phyloP scores from a whole-genome alignment of 2,797 vertebrate genomes.

The Notolepis coatsorum region DNA sequence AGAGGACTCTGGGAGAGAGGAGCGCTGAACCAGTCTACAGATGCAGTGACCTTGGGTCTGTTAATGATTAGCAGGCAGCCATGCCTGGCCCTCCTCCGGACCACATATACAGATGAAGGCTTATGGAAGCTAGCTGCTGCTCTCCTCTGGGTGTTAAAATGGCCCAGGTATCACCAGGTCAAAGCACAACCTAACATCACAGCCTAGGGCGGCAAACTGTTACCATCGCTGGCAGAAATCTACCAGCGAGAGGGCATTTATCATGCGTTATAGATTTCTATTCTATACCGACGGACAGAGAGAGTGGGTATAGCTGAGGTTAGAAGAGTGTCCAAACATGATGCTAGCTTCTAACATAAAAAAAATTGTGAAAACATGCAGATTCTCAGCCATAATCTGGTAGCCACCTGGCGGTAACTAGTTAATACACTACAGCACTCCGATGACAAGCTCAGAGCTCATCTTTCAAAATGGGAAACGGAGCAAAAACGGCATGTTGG shows the following conservation, averaged over 20 bases:
- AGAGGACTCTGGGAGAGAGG: constrained; percentile 12
- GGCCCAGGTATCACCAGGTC: background rate
- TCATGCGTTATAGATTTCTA: too few relatives aligned
- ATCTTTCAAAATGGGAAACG: constrained; percentile 22
- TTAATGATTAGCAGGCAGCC: constrained; percentile 58
- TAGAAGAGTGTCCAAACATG: too few relatives aligned
- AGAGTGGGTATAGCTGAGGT: too few relatives aligned
- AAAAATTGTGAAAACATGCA: constrained; percentile 11
- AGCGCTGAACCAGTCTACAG: constrained; percentile 64
- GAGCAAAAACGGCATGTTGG: constrained; percentile 3
- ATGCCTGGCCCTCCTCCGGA: constrained; percentile 35
- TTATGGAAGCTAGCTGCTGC: constrained; percentile 7
- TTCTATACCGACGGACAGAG: too few relatives aligned
- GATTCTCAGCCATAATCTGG: constrained; percentile 34
- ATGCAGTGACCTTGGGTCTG: constrained; percentile 62
- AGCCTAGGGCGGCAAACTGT: too few relatives aligned
- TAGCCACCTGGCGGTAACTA: constrained; percentile 40
- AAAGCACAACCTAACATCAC: too few relatives aligned
- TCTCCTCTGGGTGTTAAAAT: constrained; percentile 31
- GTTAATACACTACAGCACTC: constrained; percentile 21
- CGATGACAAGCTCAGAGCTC: constrained; percentile 29
- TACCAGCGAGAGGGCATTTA: too few relatives aligned
- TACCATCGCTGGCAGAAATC: too few relatives aligned
- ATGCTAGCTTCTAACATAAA: too few relatives aligned
- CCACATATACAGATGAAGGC: constrained; percentile 38